phyloP scores from a whole-genome alignment of 2,113 vertebrate species.

The Aythya baeri region DNA sequence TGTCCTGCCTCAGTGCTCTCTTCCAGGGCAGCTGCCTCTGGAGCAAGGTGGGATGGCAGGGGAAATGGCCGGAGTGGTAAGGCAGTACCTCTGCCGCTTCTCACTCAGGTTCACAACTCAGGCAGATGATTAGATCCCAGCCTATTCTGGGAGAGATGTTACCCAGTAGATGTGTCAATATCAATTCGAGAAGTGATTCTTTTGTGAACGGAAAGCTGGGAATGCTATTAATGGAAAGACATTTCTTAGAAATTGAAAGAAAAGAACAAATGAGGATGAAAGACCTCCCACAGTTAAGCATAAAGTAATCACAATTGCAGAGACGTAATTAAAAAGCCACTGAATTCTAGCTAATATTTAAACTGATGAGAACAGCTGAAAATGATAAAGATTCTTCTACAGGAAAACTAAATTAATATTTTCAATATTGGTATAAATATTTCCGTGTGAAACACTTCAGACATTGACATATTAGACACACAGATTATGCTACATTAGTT shows the following conservation, averaged over 20 bases:
- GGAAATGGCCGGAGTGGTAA: background rate
- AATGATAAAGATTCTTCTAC: background rate
- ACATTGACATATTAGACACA: background rate
- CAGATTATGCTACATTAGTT: background rate
- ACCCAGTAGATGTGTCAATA: background rate
- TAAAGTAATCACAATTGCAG: background rate
- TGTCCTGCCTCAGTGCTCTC: background rate
- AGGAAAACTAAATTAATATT: background rate
- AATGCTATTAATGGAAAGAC: background rate
- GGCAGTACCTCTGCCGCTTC: background rate
- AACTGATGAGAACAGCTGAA: background rate
- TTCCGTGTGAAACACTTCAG: background rate
- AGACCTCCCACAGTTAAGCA: background rate
- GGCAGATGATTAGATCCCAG: background rate
- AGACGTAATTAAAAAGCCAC: conserved; percentile 1
- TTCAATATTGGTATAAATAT: background rate
- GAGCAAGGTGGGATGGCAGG: background rate
- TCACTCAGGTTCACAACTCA: background rate
- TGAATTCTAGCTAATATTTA: background rate
- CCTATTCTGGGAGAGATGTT: background rate
- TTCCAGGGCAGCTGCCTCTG: background rate
- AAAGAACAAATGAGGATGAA: background rate
- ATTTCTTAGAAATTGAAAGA: conserved; percentile 33
- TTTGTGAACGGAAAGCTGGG: background rate
- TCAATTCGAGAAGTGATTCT: background rate